Base-by-base conservation (phyloP, 1,140 invertebrate species). In the Solen grandis region DNA sequence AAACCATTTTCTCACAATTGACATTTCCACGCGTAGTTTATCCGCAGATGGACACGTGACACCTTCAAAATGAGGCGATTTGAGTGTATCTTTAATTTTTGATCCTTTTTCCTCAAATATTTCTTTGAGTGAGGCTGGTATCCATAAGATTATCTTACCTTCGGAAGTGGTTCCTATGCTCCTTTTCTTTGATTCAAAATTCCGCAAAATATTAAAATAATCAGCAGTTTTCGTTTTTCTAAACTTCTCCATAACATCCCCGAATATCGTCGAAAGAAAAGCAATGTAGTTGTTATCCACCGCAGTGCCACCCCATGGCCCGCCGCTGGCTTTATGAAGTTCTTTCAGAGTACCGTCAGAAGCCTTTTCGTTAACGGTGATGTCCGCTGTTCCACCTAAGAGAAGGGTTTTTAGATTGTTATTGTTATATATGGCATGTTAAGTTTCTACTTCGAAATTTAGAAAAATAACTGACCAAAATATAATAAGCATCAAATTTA, bases 251-350 rank as follows among this genome's bases (percentile, higher is more conserved):
- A 74, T 59, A n/a, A n/a, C n/a, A n/a, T n/a, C n/a, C n/a, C n/a
- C n/a, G n/a, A n/a, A n/a, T n/a, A n/a, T n/a, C n/a, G 22, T 74
- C 2, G 33, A 41, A 10, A 74, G 19, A 35, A 35, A 74, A 5
- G 38, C 35, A 27, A 74, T 22, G 46, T 60, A 74, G 29, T 60
- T 74, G 19, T 74, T 27, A 33, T 74, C 70, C 1, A 74, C 70
- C n/a, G 35, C 33, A 5, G 54, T 74, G 31, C 70, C 70, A 13
- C 70, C 70, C 70, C 70, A 74, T 8, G 70, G 55, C 2, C 70
- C 70, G 8, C 70, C 70, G 55, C 54, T 60, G 59, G 70, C 70
- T 60, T 62, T 59, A 35, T 74, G 38, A 4, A 74, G 25, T 62
- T 74, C 70, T 31, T 60, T 59, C 1, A 74, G 35, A 16, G 70